Conservation (phyloP, 2,797 vertebrate genomes). For the Phoxinus dragarum region DNA sequence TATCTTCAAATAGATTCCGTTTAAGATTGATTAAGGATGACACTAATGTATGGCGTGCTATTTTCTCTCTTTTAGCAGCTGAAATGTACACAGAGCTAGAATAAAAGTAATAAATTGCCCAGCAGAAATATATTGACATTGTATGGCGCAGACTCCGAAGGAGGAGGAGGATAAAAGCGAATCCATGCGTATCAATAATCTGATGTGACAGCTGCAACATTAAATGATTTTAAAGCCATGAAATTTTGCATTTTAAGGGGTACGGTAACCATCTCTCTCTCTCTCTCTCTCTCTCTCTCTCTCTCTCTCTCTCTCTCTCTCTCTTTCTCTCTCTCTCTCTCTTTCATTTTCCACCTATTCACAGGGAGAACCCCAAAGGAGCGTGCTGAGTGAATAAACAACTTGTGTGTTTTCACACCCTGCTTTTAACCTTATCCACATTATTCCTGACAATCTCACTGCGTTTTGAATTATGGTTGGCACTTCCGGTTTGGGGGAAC, state of each 20-base stretch:
- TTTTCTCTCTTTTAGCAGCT: conserved; percentile 52
- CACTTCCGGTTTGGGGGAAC: too few relatives aligned
- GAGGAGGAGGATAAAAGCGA: conserved; percentile 31
- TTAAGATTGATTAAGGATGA: conserved; percentile 61
- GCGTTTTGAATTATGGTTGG: too few relatives aligned
- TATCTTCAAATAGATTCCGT: conserved; percentile 57
- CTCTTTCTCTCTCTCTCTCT: not conserved
- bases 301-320: conserved; percentile 16
- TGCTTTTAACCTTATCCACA: not conserved
- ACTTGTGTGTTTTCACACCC: conserved; percentile 20
- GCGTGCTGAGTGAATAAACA: conserved; percentile 10
- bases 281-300: conserved; percentile 1
- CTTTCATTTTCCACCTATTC: not conserved
- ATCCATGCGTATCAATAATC: conserved; percentile 41
- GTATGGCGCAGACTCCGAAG: conserved; percentile 14
- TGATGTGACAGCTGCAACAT: conserved; percentile 49
- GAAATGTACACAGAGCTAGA: conserved; percentile 50
- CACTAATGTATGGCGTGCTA: conserved; percentile 57
- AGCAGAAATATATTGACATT: conserved; percentile 47
- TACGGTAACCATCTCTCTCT: conserved; percentile 20
- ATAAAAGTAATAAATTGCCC: conserved; percentile 54
- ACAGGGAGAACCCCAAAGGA: conserved; percentile 26
- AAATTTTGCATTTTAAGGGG: conserved; percentile 41
- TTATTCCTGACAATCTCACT: too few relatives aligned
- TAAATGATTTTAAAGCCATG: conserved; percentile 47